Percentiles rank a stretch among this genome's conserved stretches.
phyloP scores from a whole-genome alignment of 2,113 vertebrate species.

The Alectura lathami region DNA sequence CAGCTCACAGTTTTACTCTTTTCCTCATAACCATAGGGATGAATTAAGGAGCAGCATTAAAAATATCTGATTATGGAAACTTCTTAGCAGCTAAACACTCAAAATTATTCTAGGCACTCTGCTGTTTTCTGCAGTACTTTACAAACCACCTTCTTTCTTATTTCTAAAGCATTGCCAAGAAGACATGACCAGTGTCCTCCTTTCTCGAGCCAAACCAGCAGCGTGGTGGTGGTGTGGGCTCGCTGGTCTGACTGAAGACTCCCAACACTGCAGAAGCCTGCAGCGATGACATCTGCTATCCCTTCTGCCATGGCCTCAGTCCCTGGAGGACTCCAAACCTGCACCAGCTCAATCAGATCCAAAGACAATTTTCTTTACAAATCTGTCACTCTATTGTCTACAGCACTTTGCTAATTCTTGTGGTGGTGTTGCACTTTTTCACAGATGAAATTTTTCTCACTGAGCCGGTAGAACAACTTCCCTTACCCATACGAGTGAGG shows the following conservation, averaged over 20 bases:
- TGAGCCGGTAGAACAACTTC: background rate
- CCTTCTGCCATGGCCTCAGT: background rate
- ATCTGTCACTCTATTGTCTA: background rate
- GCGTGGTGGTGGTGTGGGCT: background rate
- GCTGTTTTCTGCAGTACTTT: background rate
- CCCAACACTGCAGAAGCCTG: background rate
- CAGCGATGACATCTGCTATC: background rate
- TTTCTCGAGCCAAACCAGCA: constrained; percentile 19
- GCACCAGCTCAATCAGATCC: background rate
- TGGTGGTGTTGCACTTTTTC: background rate
- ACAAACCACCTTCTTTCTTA: constrained; percentile 18
- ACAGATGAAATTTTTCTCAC: background rate
- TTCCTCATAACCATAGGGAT: background rate
- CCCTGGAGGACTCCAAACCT: background rate
- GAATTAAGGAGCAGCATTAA: background rate
- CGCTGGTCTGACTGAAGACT: background rate
- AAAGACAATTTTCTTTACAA: background rate
- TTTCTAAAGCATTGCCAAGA: constrained; percentile 20
- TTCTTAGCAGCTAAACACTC: background rate
- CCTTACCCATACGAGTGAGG: background rate
- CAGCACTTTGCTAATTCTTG: background rate
- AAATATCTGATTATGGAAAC: background rate
- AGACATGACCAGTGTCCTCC: background rate
- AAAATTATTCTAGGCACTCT: background rate
- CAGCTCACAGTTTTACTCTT: background rate